Evolutionary conservation across 2,888 invertebrate genomes (phyloP).

Genomic region (Digitonthophagus gazella): DNA sequence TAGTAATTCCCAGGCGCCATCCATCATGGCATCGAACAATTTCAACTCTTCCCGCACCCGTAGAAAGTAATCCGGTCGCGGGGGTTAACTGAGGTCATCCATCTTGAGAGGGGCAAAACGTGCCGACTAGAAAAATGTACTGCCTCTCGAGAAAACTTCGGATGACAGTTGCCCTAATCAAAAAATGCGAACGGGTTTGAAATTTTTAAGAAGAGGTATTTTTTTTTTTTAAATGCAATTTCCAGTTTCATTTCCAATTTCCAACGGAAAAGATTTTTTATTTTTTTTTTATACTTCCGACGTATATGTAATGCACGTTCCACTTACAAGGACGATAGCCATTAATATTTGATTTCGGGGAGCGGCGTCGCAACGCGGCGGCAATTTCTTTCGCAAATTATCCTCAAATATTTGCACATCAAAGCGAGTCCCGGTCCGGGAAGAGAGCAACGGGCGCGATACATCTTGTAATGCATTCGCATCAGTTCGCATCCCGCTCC

Average conservation of each 20-base stretch:
- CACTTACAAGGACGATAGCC: neutral
- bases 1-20: neutral
- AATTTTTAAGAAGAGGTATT: neutral
- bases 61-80: neutral
- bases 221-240: no score
- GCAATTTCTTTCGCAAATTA: slow-evolving; percentile 15
- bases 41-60: neutral
- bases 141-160: neutral
- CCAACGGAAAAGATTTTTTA: no score
- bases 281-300: no score
- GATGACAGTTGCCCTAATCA: neutral
- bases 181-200: neutral
- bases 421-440: neutral
- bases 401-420: slow-evolving; percentile 15
- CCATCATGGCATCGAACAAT: neutral
- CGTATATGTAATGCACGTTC: neutral
- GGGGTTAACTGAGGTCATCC: neutral
- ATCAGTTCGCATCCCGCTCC: no score
- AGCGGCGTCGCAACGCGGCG: neutral
- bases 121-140: neutral
- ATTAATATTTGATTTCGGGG: neutral
- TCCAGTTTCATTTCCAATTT: neutral
- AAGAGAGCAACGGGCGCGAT: neutral
- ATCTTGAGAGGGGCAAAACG: neutral
- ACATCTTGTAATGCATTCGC: neutral